A percentile compares a stretch with the other conserved stretches of the same genome.
Conservation (phyloP, 2,888 invertebrate genomes). For the Melikaiella ostensackeni region DNA sequence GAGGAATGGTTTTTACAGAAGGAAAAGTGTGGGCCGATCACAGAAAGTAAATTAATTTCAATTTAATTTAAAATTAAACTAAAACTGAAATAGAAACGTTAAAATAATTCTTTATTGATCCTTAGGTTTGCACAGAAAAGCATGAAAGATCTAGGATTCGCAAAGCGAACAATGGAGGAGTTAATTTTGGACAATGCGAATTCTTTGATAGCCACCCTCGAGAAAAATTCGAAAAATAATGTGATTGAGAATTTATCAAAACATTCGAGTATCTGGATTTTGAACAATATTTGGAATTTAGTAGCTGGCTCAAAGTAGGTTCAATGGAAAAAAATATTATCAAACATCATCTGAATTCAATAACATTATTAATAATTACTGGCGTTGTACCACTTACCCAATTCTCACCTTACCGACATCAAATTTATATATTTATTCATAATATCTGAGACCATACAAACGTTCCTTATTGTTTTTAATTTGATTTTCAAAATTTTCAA, state of each 20-base stretch:
- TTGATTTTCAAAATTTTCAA: too few relatives aligned
- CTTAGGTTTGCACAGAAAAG: conserved; percentile 82
- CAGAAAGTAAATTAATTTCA: conserved; percentile 73
- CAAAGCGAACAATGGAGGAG: conserved; percentile 81
- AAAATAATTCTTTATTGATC: conserved; percentile 9
- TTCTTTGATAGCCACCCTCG: conserved; percentile 78
- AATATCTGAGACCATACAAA: too few relatives aligned
- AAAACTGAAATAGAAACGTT: background rate
- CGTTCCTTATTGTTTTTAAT: too few relatives aligned
- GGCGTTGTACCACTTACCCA: too few relatives aligned
- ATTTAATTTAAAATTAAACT: background rate
- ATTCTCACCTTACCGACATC: too few relatives aligned
- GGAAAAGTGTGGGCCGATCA: conserved; percentile 84
- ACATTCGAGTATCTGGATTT: conserved; percentile 78
- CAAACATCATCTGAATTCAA: background rate
- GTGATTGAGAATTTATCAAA: conserved; percentile 77
- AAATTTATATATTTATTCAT: too few relatives aligned
- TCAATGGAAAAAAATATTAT: background rate
- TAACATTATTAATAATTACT: background rate
- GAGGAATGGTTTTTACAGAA: conserved; percentile 84
- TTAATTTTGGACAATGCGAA: conserved; percentile 81
- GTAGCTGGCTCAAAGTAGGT: conserved; percentile 81
- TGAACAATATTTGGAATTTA: conserved; percentile 85
- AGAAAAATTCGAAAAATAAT: conserved; percentile 67
- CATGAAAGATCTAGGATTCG: conserved; percentile 83